Conservation (phyloP, 2,113 vertebrate genomes). For the Chiloscyllium plagiosum region DNA sequence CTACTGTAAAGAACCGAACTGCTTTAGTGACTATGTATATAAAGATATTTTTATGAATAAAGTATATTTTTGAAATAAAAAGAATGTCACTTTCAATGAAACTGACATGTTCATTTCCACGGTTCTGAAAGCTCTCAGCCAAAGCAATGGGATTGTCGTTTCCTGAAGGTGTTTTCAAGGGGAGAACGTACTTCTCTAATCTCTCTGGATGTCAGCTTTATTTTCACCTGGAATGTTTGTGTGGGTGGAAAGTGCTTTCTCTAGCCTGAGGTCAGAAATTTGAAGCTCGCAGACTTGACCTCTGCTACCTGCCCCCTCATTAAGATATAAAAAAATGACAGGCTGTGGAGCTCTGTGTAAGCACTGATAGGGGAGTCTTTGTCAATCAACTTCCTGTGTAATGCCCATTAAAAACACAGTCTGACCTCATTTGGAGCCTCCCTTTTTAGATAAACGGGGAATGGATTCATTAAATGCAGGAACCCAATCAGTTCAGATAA, state of each 20-base stretch:
- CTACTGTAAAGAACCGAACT: too few relatives aligned
- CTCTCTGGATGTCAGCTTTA: background rate
- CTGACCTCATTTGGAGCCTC: constrained; percentile 18
- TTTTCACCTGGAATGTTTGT: background rate
- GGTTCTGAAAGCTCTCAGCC: background rate
- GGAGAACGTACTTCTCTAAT: background rate
- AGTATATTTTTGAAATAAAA: too few relatives aligned
- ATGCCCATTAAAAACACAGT: background rate
- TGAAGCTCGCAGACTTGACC: background rate
- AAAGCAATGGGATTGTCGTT: background rate
- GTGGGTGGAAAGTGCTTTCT: constrained; percentile 21
- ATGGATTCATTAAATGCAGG: background rate
- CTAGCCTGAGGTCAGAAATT: constrained; percentile 4
- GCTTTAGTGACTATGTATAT: too few relatives aligned
- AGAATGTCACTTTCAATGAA: background rate
- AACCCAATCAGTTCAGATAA: background rate
- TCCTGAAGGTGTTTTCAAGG: background rate
- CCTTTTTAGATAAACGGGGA: background rate
- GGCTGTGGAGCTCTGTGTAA: constrained; percentile 16
- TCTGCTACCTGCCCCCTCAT: constrained; percentile 10
- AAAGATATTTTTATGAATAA: too few relatives aligned
- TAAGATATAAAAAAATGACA: constrained; percentile 15
- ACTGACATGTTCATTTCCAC: background rate
- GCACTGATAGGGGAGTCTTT: constrained; percentile 26
- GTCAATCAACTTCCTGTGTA: background rate